Percentiles rank a stretch among this genome's conserved stretches.
Evolutionary conservation across 2,113 vertebrate genomes (phyloP).

Genomic region (Dunckerocampus dactyliophorus): DNA sequence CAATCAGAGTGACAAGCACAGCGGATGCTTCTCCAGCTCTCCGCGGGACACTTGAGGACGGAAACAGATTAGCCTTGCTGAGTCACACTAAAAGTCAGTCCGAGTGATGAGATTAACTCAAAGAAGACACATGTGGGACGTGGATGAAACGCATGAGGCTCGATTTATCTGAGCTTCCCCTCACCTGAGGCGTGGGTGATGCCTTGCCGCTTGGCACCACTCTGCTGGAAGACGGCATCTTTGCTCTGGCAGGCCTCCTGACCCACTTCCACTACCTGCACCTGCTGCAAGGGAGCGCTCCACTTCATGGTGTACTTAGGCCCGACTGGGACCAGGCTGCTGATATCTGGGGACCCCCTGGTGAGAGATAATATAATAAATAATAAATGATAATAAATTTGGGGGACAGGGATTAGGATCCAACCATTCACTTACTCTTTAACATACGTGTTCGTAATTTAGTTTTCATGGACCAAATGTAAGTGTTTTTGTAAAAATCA

Average conservation of each 20-base stretch:
- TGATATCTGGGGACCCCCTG: constrained; percentile 84
- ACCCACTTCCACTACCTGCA: constrained; percentile 89
- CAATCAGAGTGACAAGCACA: constrained; percentile 62
- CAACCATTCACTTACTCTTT: neutral
- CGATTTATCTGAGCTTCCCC: constrained; percentile 7
- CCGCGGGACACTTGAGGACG: constrained; percentile 27
- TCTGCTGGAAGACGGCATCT: constrained; percentile 77
- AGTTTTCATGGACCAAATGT: neutral
- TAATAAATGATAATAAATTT: neutral
- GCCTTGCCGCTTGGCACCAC: constrained; percentile 65
- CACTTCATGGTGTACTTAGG: constrained; percentile 94
- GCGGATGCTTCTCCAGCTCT: constrained; percentile 34
- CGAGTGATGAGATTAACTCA: constrained; percentile 44
- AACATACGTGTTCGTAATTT: neutral
- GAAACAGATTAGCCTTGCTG: constrained; percentile 54
- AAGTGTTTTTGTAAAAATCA: neutral
- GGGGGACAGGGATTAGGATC: neutral
- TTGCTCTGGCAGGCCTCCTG: constrained; percentile 80
- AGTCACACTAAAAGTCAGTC: constrained; percentile 43
- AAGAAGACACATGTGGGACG: constrained; percentile 9
- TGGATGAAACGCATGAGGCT: neutral
- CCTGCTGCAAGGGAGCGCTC: constrained; percentile 86
- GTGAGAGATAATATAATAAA: constrained; percentile 8
- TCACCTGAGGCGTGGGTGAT: constrained; percentile 54
- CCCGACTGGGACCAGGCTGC: constrained; percentile 89